phyloP scores from a whole-genome alignment of 2,888 invertebrate genomes.

The Metallyticus violacea region DNA sequence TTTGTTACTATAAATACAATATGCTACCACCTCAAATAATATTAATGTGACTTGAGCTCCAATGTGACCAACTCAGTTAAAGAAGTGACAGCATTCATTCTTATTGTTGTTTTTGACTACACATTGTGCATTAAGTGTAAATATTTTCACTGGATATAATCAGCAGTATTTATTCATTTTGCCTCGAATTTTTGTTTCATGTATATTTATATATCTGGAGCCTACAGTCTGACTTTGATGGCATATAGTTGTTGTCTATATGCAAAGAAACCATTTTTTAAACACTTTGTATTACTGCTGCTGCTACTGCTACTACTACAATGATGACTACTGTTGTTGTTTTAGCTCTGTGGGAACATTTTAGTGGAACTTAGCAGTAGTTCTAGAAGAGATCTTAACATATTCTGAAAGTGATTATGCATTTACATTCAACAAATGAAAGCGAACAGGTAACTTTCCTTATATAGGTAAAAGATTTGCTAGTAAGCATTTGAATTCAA shows the following conservation, averaged over 20 bases:
- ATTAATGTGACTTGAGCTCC: no score
- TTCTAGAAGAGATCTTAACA: no score
- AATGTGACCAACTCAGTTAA: background rate
- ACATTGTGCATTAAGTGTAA: background rate
- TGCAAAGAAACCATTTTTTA: background rate
- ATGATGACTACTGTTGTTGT: background rate
- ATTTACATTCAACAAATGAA: no score
- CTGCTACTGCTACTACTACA: background rate
- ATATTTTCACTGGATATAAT: background rate
- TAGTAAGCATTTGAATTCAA: no score
- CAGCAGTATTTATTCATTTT: background rate
- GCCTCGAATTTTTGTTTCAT: background rate
- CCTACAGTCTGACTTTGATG: background rate
- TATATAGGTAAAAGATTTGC: no score
- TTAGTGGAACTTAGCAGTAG: no score
- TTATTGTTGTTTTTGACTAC: background rate
- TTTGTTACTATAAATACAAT: no score
- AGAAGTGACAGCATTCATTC: background rate
- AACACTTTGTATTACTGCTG: background rate
- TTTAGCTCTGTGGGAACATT: no score
- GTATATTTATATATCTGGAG: background rate
- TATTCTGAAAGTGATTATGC: no score
- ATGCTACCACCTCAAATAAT: no score
- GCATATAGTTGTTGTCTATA: background rate
- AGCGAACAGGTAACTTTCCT: no score